Percentiles rank a stretch among this genome's conserved stretches.
phyloP scores from a whole-genome alignment of 2,888 invertebrate genomes.

The Alentia gelatinosa region DNA sequence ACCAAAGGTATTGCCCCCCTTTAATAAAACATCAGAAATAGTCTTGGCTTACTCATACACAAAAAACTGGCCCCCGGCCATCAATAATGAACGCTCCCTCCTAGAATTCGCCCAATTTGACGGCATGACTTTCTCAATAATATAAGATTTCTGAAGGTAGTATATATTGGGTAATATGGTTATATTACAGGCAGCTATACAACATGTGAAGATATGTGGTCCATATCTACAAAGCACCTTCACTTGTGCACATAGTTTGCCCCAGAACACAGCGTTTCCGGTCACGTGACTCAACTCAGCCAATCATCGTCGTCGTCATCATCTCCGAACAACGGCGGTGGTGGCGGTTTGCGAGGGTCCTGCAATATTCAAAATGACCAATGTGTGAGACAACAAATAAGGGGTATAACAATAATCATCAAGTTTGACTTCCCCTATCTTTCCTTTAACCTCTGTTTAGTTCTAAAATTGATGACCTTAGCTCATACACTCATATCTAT shows the following conservation, averaged over 20 bases:
- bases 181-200: not conserved
- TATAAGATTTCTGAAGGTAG: not conserved
- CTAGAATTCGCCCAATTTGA: not conserved
- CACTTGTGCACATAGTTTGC: not conserved
- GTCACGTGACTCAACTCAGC: constrained; percentile 50
- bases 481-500: too few relatives aligned
- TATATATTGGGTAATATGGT: not conserved
- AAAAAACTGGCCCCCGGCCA: not conserved
- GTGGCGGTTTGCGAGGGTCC: constrained; percentile 72
- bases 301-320: constrained; percentile 75
- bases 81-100: too few relatives aligned
- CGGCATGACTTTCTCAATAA: not conserved
- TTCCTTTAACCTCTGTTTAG: too few relatives aligned
- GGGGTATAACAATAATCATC: too few relatives aligned
- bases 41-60: not conserved
- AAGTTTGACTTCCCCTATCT: too few relatives aligned
- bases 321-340: constrained; percentile 76
- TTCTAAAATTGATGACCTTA: too few relatives aligned
- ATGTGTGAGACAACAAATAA: too few relatives aligned
- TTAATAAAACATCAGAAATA: not conserved
- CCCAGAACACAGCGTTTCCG: not conserved
- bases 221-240: constrained; percentile 47
- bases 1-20: not conserved
- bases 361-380: constrained; percentile 62
- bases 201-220: not conserved